Conservation (phyloP, 1,140 invertebrate genomes). For the Neodiprion lecontei region DNA sequence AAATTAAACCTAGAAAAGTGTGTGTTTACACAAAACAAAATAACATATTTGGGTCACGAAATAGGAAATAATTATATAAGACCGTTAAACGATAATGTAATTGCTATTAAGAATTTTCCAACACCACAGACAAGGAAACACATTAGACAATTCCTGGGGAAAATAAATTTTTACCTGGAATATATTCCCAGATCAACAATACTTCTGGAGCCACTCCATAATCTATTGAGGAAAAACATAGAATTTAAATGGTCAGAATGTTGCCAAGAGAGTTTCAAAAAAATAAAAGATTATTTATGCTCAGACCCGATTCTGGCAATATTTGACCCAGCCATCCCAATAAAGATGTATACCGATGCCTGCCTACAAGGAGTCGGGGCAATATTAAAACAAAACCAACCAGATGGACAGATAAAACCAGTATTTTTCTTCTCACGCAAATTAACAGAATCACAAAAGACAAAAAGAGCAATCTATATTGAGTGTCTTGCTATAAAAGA, state of each 20-base stretch:
- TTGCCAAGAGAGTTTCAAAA: constrained; percentile 23
- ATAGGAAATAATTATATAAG: constrained; percentile 20
- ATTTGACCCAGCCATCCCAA: constrained; percentile 28
- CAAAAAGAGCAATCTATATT: background rate
- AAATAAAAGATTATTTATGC: constrained; percentile 25
- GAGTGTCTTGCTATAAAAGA: background rate
- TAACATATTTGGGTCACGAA: background rate
- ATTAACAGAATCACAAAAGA: background rate
- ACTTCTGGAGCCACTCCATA: constrained; percentile 25
- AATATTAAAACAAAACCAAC: constrained; percentile 28
- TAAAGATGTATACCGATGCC: constrained; percentile 33
- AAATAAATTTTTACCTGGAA: constrained; percentile 33
- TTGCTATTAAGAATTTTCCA: background rate
- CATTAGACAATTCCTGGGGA: constrained; percentile 32
- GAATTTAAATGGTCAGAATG: constrained; percentile 25
- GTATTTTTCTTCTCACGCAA: background rate
- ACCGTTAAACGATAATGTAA: background rate
- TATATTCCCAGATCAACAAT: constrained; percentile 25
- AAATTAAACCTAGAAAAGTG: background rate
- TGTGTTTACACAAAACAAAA: background rate
- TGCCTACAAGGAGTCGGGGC: constrained; percentile 32
- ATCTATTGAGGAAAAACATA: constrained; percentile 27
- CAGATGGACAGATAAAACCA: constrained; percentile 20
- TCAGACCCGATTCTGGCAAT: constrained; percentile 27
- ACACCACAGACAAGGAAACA: background rate